phyloP scores from a whole-genome alignment of 2,888 invertebrate species.

The Nomada fucata region DNA sequence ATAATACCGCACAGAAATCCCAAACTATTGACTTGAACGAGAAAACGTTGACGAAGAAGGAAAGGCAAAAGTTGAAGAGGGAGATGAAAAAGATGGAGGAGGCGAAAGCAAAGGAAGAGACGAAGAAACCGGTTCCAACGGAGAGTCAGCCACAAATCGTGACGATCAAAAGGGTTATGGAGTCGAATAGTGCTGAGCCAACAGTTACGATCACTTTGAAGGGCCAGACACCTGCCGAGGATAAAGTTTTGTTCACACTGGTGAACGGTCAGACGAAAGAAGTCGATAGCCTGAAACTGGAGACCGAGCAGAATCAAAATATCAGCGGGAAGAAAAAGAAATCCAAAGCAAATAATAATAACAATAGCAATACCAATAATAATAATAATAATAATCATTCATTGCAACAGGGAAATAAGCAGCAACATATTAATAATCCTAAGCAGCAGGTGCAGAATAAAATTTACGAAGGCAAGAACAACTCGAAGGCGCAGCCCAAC shows the following conservation, averaged over 20 bases:
- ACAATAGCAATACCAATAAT: slow-evolving; percentile 64
- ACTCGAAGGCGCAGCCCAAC: slow-evolving; percentile 70
- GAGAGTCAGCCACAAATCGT: slow-evolving; percentile 84
- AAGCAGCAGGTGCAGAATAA: slow-evolving; percentile 68
- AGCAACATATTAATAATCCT: slow-evolving; percentile 68
- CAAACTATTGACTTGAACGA: slow-evolving; percentile 64
- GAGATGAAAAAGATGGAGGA: slow-evolving; percentile 82
- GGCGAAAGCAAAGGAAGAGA: slow-evolving; percentile 73
- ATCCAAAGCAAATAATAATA: slow-evolving; percentile 72
- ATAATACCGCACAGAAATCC: slow-evolving; percentile 44
- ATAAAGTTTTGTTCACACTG: slow-evolving; percentile 90
- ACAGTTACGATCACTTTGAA: slow-evolving; percentile 91
- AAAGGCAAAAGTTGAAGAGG: slow-evolving; percentile 79
- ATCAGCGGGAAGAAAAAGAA: slow-evolving; percentile 79
- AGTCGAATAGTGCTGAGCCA: slow-evolving; percentile 88
- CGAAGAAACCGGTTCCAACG: slow-evolving; percentile 60
- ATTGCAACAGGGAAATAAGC: slow-evolving; percentile 69
- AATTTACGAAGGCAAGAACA: slow-evolving; percentile 67
- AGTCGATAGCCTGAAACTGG: slow-evolving; percentile 68
- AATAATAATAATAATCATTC: slow-evolving; percentile 59
- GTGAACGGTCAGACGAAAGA: slow-evolving; percentile 86
- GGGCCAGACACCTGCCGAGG: slow-evolving; percentile 90
- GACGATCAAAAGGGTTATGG: slow-evolving; percentile 89
- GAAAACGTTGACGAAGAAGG: slow-evolving; percentile 82
- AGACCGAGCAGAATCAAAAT: slow-evolving; percentile 72